phyloP scores from a whole-genome alignment of 1,140 invertebrate species.

The Andrena cerasifolii region DNA sequence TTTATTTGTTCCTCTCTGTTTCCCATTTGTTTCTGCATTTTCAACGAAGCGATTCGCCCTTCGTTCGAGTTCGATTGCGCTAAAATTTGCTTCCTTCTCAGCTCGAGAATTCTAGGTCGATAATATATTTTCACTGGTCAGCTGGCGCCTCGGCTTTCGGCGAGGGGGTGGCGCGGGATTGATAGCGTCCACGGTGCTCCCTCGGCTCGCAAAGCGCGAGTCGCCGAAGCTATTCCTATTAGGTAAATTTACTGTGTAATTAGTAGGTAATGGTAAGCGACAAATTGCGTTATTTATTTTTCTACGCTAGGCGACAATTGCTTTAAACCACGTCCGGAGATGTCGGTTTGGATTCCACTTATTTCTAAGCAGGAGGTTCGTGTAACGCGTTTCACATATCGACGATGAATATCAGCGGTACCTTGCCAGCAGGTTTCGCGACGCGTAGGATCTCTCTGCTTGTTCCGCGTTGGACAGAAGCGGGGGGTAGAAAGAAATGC shows the following conservation, averaged over 20 bases:
- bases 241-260: conserved; percentile 5
- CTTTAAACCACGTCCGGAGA: background rate
- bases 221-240: background rate
- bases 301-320: background rate
- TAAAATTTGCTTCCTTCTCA: background rate
- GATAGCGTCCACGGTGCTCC: background rate
- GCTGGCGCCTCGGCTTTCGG: background rate
- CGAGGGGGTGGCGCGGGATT: background rate
- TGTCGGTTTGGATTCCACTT: background rate
- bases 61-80: background rate
- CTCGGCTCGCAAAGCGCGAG: too few relatives aligned
- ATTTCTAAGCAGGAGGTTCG: background rate
- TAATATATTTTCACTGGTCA: background rate
- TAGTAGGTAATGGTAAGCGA: background rate
- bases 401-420: conserved; percentile 4
- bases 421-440: conserved; percentile 31
- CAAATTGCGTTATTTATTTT: conserved; percentile 14
- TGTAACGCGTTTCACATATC: conserved; percentile 19
- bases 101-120: background rate
- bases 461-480: conserved; percentile 2
- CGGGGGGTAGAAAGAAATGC: background rate
- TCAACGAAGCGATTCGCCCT: background rate
- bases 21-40: background rate
- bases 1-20: conserved; percentile 6
- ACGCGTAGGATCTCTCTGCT: conserved; percentile 4